Evolutionary conservation across 2,797 vertebrate genomes (phyloP), one percentile per base, ranked within the genome.

Genomic region (Sebastes matsubarae): DNA sequence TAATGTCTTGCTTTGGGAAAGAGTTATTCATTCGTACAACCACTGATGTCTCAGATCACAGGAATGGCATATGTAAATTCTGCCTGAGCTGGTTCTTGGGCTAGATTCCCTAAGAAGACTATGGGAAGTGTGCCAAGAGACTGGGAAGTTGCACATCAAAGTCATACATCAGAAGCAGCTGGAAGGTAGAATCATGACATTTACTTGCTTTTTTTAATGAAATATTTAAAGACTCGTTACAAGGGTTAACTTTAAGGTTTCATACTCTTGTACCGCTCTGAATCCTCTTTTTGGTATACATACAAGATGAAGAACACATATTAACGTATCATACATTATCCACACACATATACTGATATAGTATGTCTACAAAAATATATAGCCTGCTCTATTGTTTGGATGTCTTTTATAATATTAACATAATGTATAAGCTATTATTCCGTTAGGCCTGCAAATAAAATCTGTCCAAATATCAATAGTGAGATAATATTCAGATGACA

Each of bases 1-100:
- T 90, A 85, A 93, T 82, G 82, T 86, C 60, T 87, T 85, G 79
- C 84, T 87, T 87, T 87, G 68, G 80, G 71, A 84, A 73, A 73
- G 60, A 84, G 79, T 64, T 75, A 80, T 84, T 89, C 60, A 86
- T 87, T 82, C 83, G 77, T 84, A 84, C 69, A 81, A 80, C 72
- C 66, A 58, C 78, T 76, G 80, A 84, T 86, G 84, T 82, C 83
- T 90, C 75, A 81, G 86, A 90, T 92, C 88, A 91, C 25, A 83
- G 74, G 12, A 75, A 59, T 87, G 83, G 72, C 83, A 80, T 83
- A 89, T 88, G 90, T 78, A 81, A 90, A 91, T 89, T 82, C 61
- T 78, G 84, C 75, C 75, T 83, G 70, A 78, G 77, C 55, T 79
- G 81, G 70, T 78, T 83, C 80, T 76, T 76, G 68, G 76, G 80